Conservation (phyloP, 2,797 vertebrate species). For the Oreochromis grahami region DNA sequence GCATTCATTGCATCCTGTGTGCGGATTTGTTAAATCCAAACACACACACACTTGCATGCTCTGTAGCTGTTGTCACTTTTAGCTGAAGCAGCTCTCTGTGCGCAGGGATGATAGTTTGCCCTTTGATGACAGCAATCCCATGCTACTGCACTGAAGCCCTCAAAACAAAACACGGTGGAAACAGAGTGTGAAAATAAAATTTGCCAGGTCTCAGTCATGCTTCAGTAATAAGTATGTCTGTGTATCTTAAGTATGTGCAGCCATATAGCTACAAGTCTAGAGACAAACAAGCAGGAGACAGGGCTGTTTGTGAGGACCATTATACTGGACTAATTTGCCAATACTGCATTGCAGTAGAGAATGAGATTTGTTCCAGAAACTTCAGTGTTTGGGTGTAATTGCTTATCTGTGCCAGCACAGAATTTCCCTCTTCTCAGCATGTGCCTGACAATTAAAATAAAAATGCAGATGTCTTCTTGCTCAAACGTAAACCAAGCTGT, state of each 20-base stretch:
- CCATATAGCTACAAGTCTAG: not conserved
- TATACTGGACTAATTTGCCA: not conserved
- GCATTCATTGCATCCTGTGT: not conserved
- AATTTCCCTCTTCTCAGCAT: not conserved
- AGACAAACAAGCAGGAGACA: not conserved
- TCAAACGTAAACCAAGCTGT: not conserved
- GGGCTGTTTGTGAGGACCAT: not conserved
- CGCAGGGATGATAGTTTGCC: not conserved
- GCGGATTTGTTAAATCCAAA: not conserved
- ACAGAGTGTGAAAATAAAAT: not conserved
- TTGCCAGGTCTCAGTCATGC: not conserved
- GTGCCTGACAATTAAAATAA: not conserved
- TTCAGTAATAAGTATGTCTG: not conserved
- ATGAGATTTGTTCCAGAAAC: not conserved
- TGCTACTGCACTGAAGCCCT: conserved; percentile 18
- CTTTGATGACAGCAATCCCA: conserved; percentile 15
- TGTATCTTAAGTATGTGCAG: not conserved
- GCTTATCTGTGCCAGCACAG: not conserved
- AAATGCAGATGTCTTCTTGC: not conserved
- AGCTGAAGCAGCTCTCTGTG: not conserved
- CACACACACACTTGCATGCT: not conserved
- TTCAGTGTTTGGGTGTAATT: conserved; percentile 1
- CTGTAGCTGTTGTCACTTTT: not conserved
- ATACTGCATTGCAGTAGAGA: conserved; percentile 2
- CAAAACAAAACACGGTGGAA: not conserved